A percentile compares a stretch with the other conserved stretches of the same genome.
phyloP scores from a whole-genome alignment of 2,888 invertebrate species.

The Synanthedon tipuliformis region DNA sequence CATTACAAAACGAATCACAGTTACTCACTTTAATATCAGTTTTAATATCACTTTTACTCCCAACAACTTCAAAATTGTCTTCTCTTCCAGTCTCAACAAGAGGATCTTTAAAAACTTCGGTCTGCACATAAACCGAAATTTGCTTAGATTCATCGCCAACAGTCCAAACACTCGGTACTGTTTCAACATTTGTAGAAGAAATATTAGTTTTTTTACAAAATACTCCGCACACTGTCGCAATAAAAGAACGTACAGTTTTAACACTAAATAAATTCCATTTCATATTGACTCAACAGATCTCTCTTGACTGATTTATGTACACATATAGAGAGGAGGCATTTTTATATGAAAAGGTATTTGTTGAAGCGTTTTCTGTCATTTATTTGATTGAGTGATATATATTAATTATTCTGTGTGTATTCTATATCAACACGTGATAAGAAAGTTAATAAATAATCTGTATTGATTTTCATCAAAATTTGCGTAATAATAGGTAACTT shows the following conservation, averaged over 20 bases:
- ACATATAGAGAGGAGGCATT: background rate
- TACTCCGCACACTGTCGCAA: background rate
- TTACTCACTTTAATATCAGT: background rate
- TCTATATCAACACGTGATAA: too few relatives aligned
- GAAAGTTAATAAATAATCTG: too few relatives aligned
- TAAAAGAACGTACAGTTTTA: background rate
- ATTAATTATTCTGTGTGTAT: too few relatives aligned
- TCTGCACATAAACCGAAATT: constrained; percentile 10
- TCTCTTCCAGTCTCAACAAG: background rate
- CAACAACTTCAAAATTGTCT: background rate
- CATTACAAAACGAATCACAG: background rate
- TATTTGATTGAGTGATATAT: too few relatives aligned
- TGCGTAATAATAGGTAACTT: too few relatives aligned
- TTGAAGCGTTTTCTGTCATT: too few relatives aligned
- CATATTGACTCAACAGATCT: background rate
- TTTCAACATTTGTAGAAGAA: constrained; percentile 15
- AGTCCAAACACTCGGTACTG: constrained; percentile 21
- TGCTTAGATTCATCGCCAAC: constrained; percentile 1
- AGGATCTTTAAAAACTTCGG: background rate
- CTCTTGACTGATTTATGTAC: background rate
- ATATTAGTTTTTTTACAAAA: constrained; percentile 10
- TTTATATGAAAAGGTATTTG: too few relatives aligned
- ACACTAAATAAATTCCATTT: background rate
- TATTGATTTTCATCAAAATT: too few relatives aligned
- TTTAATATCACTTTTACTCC: background rate